Percentiles rank a stretch among this genome's conserved stretches.
These are phyloP conservation scores for Colossoma macropomum DNA, from an alignment of 2,113 vertebrate genomes.

Conservation along the genomic window DNA sequence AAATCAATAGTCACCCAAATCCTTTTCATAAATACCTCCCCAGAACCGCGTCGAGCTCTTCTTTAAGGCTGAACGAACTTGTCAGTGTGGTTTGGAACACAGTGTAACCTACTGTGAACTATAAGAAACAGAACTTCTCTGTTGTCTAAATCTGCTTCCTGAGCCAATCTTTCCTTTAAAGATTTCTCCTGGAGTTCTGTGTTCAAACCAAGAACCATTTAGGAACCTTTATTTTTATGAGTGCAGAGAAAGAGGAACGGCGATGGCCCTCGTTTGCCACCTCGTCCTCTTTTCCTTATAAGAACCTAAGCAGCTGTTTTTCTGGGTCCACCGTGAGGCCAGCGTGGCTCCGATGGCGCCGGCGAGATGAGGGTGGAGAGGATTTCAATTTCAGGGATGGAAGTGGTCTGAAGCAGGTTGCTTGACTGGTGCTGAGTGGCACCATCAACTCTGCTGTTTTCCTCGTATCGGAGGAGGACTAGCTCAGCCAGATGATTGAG, in stretches of 20 bases:
- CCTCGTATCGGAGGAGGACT: neutral
- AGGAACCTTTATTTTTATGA: too few species aligned
- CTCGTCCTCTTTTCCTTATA: constrained; percentile 3
- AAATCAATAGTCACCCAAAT: too few species aligned
- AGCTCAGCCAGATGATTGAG: constrained; percentile 12
- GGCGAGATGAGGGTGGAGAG: constrained; percentile 4
- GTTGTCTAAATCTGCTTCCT: too few species aligned
- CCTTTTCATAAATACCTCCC: too few species aligned
- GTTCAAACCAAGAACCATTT: too few species aligned
- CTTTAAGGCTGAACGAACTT: too few species aligned
- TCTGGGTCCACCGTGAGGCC: neutral
- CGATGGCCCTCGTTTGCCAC: neutral
- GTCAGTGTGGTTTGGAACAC: too few species aligned
- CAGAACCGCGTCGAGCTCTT: too few species aligned
- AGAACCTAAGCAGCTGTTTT: neutral
- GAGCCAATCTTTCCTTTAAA: too few species aligned
- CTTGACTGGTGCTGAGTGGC: constrained; percentile 10
- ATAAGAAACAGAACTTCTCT: too few species aligned
- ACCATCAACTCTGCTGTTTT: constrained; percentile 23
- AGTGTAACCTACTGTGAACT: too few species aligned
- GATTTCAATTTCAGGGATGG: constrained; percentile 37
- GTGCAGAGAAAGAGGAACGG: neutral
- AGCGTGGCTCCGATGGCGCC: neutral
- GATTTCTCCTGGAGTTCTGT: too few species aligned
- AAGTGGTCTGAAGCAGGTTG: constrained; percentile 12